These are phyloP conservation scores for Drosophila auraria DNA, from an alignment of 1,140 invertebrate species.

Conservation along the genomic window DNA sequence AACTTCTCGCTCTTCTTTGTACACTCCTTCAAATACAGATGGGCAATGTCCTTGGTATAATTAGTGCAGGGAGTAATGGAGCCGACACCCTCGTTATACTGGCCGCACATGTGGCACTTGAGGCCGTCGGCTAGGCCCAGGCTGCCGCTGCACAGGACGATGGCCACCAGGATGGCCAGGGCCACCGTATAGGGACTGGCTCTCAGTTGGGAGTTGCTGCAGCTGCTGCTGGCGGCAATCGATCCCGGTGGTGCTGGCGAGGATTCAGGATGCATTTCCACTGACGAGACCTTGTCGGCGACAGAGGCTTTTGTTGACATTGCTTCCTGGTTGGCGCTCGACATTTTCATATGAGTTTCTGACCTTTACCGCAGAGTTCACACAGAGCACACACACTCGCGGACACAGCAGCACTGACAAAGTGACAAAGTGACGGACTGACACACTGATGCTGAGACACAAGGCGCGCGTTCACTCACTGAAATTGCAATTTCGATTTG, in stretches of 20 bases:
- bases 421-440: conserved; percentile 26
- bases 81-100: conserved; percentile 92
- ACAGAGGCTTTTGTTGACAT: conserved; percentile 57
- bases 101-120: conserved; percentile 91
- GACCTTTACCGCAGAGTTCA: conserved; percentile 59
- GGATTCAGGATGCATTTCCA: conserved; percentile 28
- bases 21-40: conserved; percentile 89
- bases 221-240: conserved; percentile 26
- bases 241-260: conserved; percentile 20
- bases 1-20: conserved; percentile 87
- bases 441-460: conserved; percentile 24
- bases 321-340: conserved; percentile 59
- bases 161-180: conserved; percentile 48
- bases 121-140: conserved; percentile 85
- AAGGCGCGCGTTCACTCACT: conserved; percentile 37
- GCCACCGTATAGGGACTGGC: conserved; percentile 39
- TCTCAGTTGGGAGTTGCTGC: conserved; percentile 23
- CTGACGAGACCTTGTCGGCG: conserved; percentile 31
- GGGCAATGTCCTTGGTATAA: conserved; percentile 87
- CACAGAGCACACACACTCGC: conserved; percentile 18
- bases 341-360: conserved; percentile 69
- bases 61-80: conserved; percentile 93
- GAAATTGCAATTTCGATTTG: conserved; percentile 55
- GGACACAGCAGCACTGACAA: conserved; percentile 5
- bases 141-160: conserved; percentile 61